Conservation (phyloP, 2,888 invertebrate species). For the Andrena dorsata region DNA sequence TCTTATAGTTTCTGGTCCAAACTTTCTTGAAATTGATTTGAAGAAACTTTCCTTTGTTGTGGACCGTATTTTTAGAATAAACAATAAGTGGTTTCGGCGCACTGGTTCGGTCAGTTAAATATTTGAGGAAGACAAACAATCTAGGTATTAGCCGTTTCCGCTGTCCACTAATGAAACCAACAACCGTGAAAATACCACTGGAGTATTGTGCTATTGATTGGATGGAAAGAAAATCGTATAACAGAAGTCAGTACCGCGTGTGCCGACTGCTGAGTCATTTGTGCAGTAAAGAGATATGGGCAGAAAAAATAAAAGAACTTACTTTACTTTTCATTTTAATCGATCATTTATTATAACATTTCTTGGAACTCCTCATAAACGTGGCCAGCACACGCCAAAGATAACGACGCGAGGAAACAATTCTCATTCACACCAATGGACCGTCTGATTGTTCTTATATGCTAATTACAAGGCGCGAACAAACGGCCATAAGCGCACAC, state of each 20-base stretch:
- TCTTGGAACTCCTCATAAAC: background rate
- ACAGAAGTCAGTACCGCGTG: background rate
- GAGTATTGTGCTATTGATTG: background rate
- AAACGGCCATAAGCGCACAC: background rate
- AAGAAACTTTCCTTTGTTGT: no score
- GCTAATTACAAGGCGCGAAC: background rate
- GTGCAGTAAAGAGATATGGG: background rate
- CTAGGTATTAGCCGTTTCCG: background rate
- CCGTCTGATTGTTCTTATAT: background rate
- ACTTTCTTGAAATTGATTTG: no score
- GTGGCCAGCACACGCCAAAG: background rate
- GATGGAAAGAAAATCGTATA: background rate
- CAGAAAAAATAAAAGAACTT: background rate
- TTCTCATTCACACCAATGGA: background rate
- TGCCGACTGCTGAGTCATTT: background rate
- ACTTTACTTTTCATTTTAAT: background rate
- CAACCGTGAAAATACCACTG: background rate
- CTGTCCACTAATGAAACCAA: background rate
- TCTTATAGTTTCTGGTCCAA: no score
- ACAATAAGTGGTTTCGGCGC: no score
- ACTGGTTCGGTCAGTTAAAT: no score
- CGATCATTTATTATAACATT: background rate
- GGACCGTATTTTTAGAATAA: no score
- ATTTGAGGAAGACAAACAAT: background rate
- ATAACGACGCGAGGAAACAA: background rate